These are phyloP conservation scores for Trichonephila clavata DNA, from an alignment of 1,140 invertebrate genomes.

Conservation along the genomic window DNA sequence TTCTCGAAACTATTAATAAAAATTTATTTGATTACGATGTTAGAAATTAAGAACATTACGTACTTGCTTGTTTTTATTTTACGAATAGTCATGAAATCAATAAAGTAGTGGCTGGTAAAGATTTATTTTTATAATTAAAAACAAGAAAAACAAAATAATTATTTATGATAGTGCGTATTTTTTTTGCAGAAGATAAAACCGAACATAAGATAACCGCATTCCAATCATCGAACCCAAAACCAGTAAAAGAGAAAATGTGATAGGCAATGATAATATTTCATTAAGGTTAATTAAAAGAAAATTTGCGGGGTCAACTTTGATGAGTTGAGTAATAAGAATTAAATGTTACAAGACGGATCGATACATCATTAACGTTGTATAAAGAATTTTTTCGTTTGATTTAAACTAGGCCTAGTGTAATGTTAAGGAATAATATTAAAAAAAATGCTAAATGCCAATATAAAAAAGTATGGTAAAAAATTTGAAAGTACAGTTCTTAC, in stretches of 20 bases:
- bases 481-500: not conserved
- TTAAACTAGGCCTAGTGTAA: slow-evolving; percentile 49
- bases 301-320: slow-evolving; percentile 74
- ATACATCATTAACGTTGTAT: slow-evolving; percentile 74
- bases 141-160: not conserved
- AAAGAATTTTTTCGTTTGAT: slow-evolving; percentile 62
- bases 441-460: slow-evolving; percentile 58
- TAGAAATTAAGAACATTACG: not conserved
- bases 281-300: slow-evolving; percentile 76
- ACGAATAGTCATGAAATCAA: not conserved
- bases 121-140: slow-evolving; percentile 19
- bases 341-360: slow-evolving; percentile 70
- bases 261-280: slow-evolving; percentile 72
- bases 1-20: not conserved
- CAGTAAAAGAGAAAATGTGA: slow-evolving; percentile 39
- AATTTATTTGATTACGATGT: not conserved
- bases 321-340: slow-evolving; percentile 74
- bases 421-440: slow-evolving; percentile 56
- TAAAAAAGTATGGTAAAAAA: slow-evolving; percentile 55
- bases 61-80: not conserved
- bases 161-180: not conserved
- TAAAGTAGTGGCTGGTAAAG: not conserved
- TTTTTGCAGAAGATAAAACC: not conserved
- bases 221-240: not conserved
- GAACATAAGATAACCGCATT: slow-evolving; percentile 13